Evolutionary conservation across 2,797 vertebrate species (phyloP).

Genomic region (Sebastiscus tertius): DNA sequence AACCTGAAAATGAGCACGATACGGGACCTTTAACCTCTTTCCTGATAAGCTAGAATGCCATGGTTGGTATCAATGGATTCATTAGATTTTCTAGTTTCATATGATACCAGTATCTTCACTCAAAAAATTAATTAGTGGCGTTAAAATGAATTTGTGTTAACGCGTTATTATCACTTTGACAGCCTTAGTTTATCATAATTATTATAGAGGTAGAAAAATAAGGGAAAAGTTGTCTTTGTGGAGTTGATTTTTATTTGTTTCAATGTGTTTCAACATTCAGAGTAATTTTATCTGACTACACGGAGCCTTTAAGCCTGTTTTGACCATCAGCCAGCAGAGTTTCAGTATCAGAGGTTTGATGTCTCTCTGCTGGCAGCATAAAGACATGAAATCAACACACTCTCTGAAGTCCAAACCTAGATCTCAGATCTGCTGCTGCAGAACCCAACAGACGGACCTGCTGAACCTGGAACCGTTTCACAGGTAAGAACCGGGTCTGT

Average conservation of each 20-base stretch:
- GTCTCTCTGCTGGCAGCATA: background rate
- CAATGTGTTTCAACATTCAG: too few relatives aligned
- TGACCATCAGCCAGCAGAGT: background rate
- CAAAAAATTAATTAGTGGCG: too few relatives aligned
- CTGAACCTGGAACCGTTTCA: background rate
- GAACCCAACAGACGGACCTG: background rate
- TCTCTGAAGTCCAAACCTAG: background rate
- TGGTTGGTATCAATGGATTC: too few relatives aligned
- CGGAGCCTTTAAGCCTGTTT: background rate
- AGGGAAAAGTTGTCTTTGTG: background rate
- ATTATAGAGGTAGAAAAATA: background rate
- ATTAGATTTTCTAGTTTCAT: too few relatives aligned
- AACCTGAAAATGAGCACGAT: too few relatives aligned
- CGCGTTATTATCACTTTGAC: too few relatives aligned
- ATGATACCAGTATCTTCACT: too few relatives aligned
- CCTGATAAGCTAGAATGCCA: too few relatives aligned
- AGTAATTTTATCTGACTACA: too few relatives aligned
- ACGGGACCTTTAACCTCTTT: too few relatives aligned
- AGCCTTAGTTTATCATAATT: background rate
- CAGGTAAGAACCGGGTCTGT: background rate
- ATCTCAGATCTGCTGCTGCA: background rate
- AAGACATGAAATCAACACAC: background rate
- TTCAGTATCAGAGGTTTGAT: background rate
- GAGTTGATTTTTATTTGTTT: too few relatives aligned
- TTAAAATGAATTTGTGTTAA: too few relatives aligned